Conservation (phyloP, 1,140 invertebrate species). For the Pseudomyrmex dendroicus region DNA sequence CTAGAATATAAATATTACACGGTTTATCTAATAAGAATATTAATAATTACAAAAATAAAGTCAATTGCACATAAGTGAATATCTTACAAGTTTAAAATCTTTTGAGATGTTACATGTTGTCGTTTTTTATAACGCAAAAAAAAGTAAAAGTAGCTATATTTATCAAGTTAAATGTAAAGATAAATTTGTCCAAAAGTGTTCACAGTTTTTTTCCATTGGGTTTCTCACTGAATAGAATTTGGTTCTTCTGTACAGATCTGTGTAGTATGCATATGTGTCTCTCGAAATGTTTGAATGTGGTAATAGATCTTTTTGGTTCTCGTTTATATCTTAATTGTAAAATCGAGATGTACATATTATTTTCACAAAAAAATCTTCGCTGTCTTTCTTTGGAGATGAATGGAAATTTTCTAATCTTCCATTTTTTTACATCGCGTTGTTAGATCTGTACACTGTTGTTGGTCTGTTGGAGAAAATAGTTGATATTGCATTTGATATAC, state of each 20-base stretch:
- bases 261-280: slow-evolving; percentile 72
- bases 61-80: background rate
- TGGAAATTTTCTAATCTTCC: slow-evolving; percentile 52
- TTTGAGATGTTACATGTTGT: background rate
- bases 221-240: slow-evolving; percentile 73
- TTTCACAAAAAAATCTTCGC: slow-evolving; percentile 64
- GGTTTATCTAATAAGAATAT: slow-evolving; percentile 5
- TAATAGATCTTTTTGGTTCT: slow-evolving; percentile 69
- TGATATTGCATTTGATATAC: background rate
- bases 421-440: slow-evolving; percentile 45
- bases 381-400: slow-evolving; percentile 63
- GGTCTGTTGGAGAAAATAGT: slow-evolving; percentile 52
- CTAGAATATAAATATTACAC: slow-evolving; percentile 2
- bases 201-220: slow-evolving; percentile 72
- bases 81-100: background rate
- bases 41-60: background rate
- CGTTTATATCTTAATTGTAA: background rate
- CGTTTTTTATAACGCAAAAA: background rate
- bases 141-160: background rate
- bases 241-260: slow-evolving; percentile 71
- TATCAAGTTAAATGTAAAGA: slow-evolving; percentile 45
- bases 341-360: slow-evolving; percentile 63
- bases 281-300: slow-evolving; percentile 73
- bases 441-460: slow-evolving; percentile 59
- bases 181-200: slow-evolving; percentile 73